phyloP scores from a whole-genome alignment of 1,140 invertebrate genomes.

The Hetaerina americana region DNA sequence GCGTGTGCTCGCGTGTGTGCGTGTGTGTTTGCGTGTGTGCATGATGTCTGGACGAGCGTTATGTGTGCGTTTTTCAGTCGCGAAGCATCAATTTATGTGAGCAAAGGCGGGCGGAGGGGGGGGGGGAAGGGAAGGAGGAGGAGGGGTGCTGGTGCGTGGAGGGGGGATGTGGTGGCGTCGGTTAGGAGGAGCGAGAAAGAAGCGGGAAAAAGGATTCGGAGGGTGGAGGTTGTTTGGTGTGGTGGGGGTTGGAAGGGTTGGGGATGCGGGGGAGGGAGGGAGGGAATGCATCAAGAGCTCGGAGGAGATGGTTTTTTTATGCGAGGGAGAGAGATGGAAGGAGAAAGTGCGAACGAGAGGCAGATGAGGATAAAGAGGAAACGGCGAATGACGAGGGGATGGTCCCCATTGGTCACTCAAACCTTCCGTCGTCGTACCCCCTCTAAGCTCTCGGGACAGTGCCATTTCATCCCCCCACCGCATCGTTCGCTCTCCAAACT shows the following conservation, averaged over 20 bases:
- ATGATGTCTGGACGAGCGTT: no score
- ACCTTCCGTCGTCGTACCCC: neutral
- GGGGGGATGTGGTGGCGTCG: no score
- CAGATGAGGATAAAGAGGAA: neutral
- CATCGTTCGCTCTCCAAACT: no score
- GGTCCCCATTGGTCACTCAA: neutral
- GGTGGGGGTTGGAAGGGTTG: no score
- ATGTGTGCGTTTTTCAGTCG: no score
- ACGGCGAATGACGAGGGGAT: neutral
- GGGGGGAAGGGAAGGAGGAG: neutral
- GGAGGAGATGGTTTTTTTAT: neutral
- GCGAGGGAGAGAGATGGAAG: no score
- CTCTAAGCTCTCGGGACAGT: neutral
- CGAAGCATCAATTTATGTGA: neutral
- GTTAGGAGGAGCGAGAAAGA: no score
- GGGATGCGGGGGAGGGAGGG: neutral
- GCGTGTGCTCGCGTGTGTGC: neutral
- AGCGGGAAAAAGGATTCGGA: no score
- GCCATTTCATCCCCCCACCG: neutral
- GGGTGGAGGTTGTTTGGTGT: no score
- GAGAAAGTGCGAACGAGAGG: neutral
- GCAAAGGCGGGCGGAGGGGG: neutral
- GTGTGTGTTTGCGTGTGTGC: no score
- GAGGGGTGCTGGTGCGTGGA: neutral
- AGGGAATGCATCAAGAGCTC: neutral